Evolutionary conservation across 2,797 vertebrate genomes (phyloP).

Genomic region (Podargus strigoides): DNA sequence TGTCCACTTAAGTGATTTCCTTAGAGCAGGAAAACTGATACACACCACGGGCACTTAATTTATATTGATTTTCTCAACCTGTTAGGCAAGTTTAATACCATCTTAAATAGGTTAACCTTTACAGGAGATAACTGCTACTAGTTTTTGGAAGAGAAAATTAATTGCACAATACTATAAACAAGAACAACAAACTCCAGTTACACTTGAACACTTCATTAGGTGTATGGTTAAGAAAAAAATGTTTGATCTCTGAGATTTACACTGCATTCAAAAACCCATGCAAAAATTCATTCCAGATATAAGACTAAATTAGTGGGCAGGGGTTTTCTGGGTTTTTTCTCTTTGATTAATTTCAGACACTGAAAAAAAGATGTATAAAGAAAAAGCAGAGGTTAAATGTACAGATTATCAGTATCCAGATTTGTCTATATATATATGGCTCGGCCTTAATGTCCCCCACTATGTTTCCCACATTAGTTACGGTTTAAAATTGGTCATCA

Average conservation of each 20-base stretch:
- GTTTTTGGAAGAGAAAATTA: conserved; percentile 55
- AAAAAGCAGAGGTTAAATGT: conserved; percentile 74
- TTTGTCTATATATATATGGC: conserved; percentile 72
- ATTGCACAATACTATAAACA: conserved; percentile 41
- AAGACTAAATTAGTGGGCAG: conserved; percentile 28
- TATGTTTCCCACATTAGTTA: conserved; percentile 68
- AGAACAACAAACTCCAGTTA: conserved; percentile 20
- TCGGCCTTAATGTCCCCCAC: conserved; percentile 70
- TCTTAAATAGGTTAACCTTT: conserved; percentile 36
- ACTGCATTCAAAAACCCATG: conserved; percentile 1
- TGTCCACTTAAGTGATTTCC: conserved; percentile 43
- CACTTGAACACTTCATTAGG: background rate
- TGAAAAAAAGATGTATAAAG: conserved; percentile 63
- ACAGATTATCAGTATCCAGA: conserved; percentile 68
- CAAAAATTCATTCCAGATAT: background rate
- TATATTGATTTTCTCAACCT: conserved; percentile 56
- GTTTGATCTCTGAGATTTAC: background rate
- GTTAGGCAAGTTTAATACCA: conserved; percentile 51
- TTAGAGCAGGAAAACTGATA: conserved; percentile 49
- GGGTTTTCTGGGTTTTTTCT: background rate
- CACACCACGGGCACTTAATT: conserved; percentile 67
- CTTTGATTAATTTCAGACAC: conserved; percentile 48
- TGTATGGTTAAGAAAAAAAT: conserved; percentile 17
- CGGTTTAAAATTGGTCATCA: conserved; percentile 68
- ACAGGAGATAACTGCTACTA: background rate